Percentiles rank a stretch among this genome's conserved stretches.
Evolutionary conservation across 1,140 invertebrate genomes (phyloP).

Genomic region (Phortica variegata): DNA sequence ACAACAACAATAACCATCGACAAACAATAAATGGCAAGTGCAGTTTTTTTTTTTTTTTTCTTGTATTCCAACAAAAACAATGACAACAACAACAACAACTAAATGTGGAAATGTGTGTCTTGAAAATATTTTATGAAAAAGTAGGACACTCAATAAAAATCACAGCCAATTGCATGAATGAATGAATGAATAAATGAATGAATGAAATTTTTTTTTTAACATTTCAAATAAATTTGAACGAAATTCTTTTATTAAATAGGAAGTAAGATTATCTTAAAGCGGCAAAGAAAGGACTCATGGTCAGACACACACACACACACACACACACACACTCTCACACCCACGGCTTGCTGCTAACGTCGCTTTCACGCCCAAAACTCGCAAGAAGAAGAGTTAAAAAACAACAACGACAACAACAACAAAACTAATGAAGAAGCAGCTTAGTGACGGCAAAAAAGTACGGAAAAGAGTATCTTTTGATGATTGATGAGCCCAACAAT

Average conservation of each 20-base stretch:
- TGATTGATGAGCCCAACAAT: too few species aligned
- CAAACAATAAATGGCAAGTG: not conserved
- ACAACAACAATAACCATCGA: conserved; percentile 17
- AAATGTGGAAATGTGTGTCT: conserved; percentile 42
- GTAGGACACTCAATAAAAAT: conserved; percentile 54
- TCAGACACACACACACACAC: too few species aligned
- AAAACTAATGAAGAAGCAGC: not conserved
- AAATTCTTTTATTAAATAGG: not conserved
- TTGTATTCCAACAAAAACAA: conserved; percentile 3
- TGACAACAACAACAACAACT: conserved; percentile 16
- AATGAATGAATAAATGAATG: conserved; percentile 16
- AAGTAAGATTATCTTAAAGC: too few species aligned
- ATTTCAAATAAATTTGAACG: not conserved
- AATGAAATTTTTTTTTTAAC: conserved; percentile 5
- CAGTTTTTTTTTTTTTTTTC: conserved; percentile 1
- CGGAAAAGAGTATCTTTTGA: too few species aligned
- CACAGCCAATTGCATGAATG: conserved; percentile 33
- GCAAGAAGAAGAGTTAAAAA: conserved; percentile 5
- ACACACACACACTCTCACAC: too few species aligned
- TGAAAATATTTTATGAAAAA: conserved; percentile 57
- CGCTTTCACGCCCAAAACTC: conserved; percentile 6
- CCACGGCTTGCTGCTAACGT: too few species aligned
- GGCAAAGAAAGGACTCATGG: too few species aligned
- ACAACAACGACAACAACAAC: not conserved
- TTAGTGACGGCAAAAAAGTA: too few species aligned